A percentile compares a stretch with the other conserved stretches of the same genome.
Evolutionary conservation across 2,888 invertebrate species (phyloP).

Genomic region (Sthenelais limicola): DNA sequence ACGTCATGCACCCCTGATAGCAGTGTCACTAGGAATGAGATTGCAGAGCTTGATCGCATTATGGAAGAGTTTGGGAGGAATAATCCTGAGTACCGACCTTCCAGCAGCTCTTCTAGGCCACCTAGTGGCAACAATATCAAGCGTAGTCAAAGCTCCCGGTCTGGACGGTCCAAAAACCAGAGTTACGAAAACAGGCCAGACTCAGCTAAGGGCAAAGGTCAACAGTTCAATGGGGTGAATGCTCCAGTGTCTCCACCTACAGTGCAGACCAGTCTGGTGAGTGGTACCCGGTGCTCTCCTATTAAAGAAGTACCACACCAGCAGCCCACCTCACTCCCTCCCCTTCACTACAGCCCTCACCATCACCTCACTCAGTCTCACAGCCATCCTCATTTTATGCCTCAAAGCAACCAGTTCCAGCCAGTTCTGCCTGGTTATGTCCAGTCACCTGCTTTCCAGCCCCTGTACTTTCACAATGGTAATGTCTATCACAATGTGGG

Average conservation of each 20-base stretch:
- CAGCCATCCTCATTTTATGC: no score
- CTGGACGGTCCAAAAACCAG: constrained; percentile 4
- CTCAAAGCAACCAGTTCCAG: not conserved
- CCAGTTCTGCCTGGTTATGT: not conserved
- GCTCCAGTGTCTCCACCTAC: constrained; percentile 4
- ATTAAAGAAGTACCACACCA: constrained; percentile 11
- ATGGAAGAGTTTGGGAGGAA: constrained; percentile 58
- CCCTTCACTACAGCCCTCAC: not conserved
- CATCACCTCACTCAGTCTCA: constrained; percentile 8
- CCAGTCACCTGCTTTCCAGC: not conserved
- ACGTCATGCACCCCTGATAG: not conserved
- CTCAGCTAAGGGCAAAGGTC: not conserved
- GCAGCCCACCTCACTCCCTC: not conserved
- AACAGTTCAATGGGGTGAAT: not conserved
- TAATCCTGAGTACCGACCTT: not conserved
- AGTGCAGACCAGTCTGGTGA: constrained; percentile 16
- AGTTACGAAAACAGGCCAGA: not conserved
- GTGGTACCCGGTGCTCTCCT: constrained; percentile 31
- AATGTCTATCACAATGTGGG: constrained; percentile 19
- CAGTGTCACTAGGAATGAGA: constrained; percentile 47
- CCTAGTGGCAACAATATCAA: constrained; percentile 17
- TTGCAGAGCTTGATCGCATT: constrained; percentile 55
- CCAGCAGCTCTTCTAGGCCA: not conserved
- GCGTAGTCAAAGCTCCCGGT: constrained; percentile 16
- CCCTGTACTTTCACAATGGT: constrained; percentile 21